phyloP scores from a whole-genome alignment of 2,888 invertebrate genomes.

The Digitonthophagus gazella region DNA sequence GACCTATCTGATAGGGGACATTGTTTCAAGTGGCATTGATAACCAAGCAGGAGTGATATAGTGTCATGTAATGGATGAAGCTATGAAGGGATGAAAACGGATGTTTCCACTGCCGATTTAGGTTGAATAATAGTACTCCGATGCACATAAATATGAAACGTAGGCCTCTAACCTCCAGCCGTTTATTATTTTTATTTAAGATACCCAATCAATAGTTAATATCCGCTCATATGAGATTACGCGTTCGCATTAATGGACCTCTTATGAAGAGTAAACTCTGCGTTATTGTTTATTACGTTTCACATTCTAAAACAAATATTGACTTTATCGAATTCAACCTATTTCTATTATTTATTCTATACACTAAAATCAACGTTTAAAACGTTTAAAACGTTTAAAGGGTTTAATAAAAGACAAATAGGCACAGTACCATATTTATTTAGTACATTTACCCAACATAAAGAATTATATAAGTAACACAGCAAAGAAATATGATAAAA shows the following conservation, averaged over 20 bases:
- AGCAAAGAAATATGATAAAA: neutral
- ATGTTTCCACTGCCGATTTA: conserved; percentile 6
- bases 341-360: no score
- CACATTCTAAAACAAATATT: no score
- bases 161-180: conserved; percentile 12
- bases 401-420: neutral
- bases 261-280: neutral
- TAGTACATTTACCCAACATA: neutral
- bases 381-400: neutral
- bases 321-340: no score
- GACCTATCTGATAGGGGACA: conserved; percentile 22
- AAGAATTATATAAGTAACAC: neutral
- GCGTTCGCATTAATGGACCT: neutral
- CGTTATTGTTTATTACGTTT: no score
- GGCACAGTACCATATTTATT: neutral
- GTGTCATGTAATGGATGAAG: conserved; percentile 23
- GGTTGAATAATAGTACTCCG: conserved; percentile 12
- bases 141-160: conserved; percentile 2
- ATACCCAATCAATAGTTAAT: neutral
- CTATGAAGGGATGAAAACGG: conserved; percentile 21
- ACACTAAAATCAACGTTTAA: no score
- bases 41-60: conserved; percentile 14
- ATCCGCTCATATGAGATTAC: neutral
- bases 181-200: conserved; percentile 6
- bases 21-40: conserved; percentile 22